These are phyloP conservation scores for Sycophila texana DNA, from an alignment of 2,888 invertebrate genomes.

Conservation along the genomic window DNA sequence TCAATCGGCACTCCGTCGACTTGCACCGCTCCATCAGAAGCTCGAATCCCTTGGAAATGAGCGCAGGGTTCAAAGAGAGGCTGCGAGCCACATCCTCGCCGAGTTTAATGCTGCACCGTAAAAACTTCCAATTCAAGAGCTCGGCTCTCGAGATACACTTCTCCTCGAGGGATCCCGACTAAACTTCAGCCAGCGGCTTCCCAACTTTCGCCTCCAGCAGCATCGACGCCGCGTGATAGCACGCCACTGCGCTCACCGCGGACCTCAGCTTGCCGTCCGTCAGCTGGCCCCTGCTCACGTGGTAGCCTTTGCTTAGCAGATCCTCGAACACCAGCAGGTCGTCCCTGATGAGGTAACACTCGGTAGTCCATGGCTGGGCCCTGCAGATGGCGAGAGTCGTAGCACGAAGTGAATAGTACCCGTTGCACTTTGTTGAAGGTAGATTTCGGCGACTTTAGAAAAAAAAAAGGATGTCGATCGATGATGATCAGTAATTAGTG, in stretches of 20 bases:
- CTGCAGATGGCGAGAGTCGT: not conserved
- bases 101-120: conserved; percentile 14
- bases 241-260: conserved; percentile 60
- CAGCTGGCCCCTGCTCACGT: not conserved
- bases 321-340: conserved; percentile 13
- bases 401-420: not conserved
- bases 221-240: not conserved
- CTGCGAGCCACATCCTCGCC: conserved; percentile 11
- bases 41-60: not conserved
- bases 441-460: not conserved
- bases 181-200: not conserved
- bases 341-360: conserved; percentile 3
- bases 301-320: not conserved
- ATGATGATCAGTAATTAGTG: not conserved
- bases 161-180: conserved; percentile 7
- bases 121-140: not conserved
- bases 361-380: not conserved
- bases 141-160: not conserved
- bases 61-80: not conserved
- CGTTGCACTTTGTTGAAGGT: not conserved
- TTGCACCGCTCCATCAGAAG: not conserved
- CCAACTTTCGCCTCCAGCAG: conserved; percentile 53
- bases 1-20: not conserved
- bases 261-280: conserved; percentile 59
- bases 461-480: not conserved